phyloP scores from a whole-genome alignment of 2,888 invertebrate genomes.

The Coecobrya sp. region DNA sequence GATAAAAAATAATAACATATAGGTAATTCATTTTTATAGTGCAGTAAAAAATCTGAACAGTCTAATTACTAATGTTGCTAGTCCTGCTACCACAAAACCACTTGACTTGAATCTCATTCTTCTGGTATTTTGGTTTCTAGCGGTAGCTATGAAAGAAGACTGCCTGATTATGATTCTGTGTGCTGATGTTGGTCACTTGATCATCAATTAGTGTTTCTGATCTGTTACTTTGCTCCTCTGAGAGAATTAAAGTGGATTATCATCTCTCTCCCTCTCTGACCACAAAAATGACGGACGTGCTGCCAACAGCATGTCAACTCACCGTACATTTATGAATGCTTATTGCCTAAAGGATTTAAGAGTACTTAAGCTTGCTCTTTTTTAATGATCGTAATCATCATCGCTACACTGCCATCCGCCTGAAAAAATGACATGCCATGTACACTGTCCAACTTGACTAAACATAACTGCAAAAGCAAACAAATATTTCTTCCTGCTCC shows the following conservation, averaged over 20 bases:
- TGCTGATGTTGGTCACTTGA: slow-evolving; percentile 58
- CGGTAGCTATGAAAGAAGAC: neutral
- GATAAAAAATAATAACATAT: neutral
- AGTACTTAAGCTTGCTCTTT: slow-evolving; percentile 48
- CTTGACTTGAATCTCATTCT: neutral
- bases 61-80: slow-evolving; percentile 23
- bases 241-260: slow-evolving; percentile 70
- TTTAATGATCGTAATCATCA: slow-evolving; percentile 35
- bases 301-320: slow-evolving; percentile 79
- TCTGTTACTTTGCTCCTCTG: slow-evolving; percentile 1
- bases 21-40: neutral
- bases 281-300: slow-evolving; percentile 76
- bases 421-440: slow-evolving; percentile 36
- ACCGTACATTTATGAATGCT: neutral
- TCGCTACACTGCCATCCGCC: neutral
- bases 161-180: slow-evolving; percentile 46
- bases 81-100: neutral
- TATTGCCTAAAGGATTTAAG: slow-evolving; percentile 71
- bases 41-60: neutral
- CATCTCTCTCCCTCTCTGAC: slow-evolving; percentile 58
- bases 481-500: slow-evolving; percentile 12
- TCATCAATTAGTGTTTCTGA: slow-evolving; percentile 71
- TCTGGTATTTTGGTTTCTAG: neutral
- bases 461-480: slow-evolving; percentile 31
- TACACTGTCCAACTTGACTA: neutral